phyloP scores from a whole-genome alignment of 2,888 invertebrate genomes.

The Hololepta plana region DNA sequence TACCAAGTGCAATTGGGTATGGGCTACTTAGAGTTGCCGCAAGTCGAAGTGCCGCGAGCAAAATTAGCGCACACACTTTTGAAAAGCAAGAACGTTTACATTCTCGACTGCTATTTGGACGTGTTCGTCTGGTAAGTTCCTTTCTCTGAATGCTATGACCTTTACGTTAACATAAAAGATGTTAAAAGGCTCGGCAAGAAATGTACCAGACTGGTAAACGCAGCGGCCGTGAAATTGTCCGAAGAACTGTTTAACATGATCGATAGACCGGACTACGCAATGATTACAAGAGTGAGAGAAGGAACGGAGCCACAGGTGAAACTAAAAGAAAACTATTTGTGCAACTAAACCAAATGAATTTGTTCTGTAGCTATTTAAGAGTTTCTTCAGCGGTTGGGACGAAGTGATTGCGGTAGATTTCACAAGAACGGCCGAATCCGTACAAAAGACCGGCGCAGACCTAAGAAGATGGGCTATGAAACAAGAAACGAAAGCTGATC shows the following conservation, averaged over 20 bases:
- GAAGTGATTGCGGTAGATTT: slow-evolving; percentile 98
- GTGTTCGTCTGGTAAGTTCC: slow-evolving; percentile 77
- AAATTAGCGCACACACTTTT: slow-evolving; percentile 62
- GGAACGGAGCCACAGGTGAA: slow-evolving; percentile 70
- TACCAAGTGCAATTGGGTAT: slow-evolving; percentile 95
- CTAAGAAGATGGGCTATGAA: slow-evolving; percentile 79
- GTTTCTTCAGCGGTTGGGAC: slow-evolving; percentile 95
- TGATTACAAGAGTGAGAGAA: slow-evolving; percentile 80
- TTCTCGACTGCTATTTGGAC: slow-evolving; percentile 85
- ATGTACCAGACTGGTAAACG: slow-evolving; percentile 84
- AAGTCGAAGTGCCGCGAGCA: slow-evolving; percentile 61
- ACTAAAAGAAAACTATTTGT: background rate
- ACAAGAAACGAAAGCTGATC: slow-evolving; percentile 83
- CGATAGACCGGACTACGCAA: slow-evolving; percentile 67
- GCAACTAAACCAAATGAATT: background rate
- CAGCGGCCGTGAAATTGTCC: slow-evolving; percentile 92
- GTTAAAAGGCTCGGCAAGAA: slow-evolving; percentile 88
- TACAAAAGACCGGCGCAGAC: slow-evolving; percentile 90
- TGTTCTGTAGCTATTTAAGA: slow-evolving; percentile 67
- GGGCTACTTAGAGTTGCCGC: slow-evolving; percentile 96
- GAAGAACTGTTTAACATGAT: slow-evolving; percentile 94
- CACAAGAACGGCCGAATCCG: slow-evolving; percentile 94
- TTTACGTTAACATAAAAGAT: too few species aligned
- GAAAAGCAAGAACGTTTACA: slow-evolving; percentile 84
- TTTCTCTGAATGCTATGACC: background rate